Evolutionary conservation across 1,140 invertebrate genomes (phyloP), one percentile per base, ranked within the genome.

Genomic region (Ylistrum balloti): DNA sequence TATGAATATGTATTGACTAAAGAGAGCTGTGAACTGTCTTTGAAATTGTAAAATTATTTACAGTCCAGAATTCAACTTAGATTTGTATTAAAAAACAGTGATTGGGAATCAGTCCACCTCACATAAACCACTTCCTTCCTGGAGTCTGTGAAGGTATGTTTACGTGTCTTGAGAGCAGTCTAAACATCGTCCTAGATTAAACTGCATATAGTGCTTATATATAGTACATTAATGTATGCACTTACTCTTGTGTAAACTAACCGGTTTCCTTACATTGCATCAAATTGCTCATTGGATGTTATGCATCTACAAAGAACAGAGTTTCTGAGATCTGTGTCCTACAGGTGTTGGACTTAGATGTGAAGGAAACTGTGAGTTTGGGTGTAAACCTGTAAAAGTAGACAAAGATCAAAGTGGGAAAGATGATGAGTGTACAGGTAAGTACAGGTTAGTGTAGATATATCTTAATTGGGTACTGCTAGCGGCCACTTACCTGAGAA

Each of bases 401-500:
- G 35, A n/a, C 56, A 28, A n/a, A 74, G 56, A 74, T 74, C 56
- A 74, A 74, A 74, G 56, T 74, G 28, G n/a, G 56, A 74, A 74
- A 28, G 56, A 74, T 74, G 56, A 74, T 74, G n/a, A 74, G 22
- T 74, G n/a, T 74, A n/a, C 56, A 74, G 56, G 56, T 74, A 74
- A 74, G 56, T 74, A 28, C 56, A 74, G 56, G 56, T 74, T 74
- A 74, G 56, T 28, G 22, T 74, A 74, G 3, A 74, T 74, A 74
- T 74, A 28, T 74, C 56, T 74, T 28, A 74, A 28, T 74, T 28
- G 28, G 56, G 22, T 74, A 74, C 56, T 74, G 56, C 56, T 74
- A 74, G 56, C 22, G 56, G 56, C 56, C 56, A 74, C 56, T 74
- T 74, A 74, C 56, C 56, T 74, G 56, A 74, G 56, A 74, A 74